Evolutionary conservation across 2,797 vertebrate genomes (phyloP), one percentile per base, ranked within the genome.

Genomic region (Delichon dasypus): DNA sequence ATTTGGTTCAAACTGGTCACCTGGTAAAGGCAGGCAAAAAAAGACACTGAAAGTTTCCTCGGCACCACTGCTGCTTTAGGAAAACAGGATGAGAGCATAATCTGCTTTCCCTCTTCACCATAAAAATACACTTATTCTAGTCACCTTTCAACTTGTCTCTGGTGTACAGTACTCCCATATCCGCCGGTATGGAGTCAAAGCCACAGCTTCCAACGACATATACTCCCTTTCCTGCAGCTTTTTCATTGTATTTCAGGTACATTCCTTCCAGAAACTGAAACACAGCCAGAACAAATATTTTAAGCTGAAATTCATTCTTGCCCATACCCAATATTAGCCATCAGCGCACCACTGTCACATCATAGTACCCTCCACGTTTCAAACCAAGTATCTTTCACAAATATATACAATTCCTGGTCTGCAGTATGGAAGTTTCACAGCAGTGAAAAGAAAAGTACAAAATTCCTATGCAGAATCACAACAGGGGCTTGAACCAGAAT

Each of bases 161-260:
- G 94, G 99, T 99, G 96, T 98, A 99, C 61, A 99, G 80, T n/a
- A 99, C 98, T 54, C 99, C 99, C 98, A 99, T 98, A 96, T 99
- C 99, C 3, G 99, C 99, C 40, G 99, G 99, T 92, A 99, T 99
- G 70, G 99, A 99, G 98, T 99, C 99, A 92, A 99, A 99, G 55
- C 99, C 99, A 96, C 99, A 99, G 98, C 99, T 99, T 73, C 99
- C 99, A 79, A 99, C 72, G 53, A 99, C 76, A 91, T 99, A 99
- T 4, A 99, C 98, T 16, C 98, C 98, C 42, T 98, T 99, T 21
- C 99, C 98, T 26, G 98, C 98, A 82, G 99, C 99, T 95, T 98
- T 97, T 83, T 96, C 94, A 65, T 98, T 96, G 97, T 99, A 99
- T 85, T 99, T 99, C 81, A 99, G 94, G 95, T 99, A 98, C 98